phyloP scores from a whole-genome alignment of 2,888 invertebrate species.

The Trissolcus japonicus region DNA sequence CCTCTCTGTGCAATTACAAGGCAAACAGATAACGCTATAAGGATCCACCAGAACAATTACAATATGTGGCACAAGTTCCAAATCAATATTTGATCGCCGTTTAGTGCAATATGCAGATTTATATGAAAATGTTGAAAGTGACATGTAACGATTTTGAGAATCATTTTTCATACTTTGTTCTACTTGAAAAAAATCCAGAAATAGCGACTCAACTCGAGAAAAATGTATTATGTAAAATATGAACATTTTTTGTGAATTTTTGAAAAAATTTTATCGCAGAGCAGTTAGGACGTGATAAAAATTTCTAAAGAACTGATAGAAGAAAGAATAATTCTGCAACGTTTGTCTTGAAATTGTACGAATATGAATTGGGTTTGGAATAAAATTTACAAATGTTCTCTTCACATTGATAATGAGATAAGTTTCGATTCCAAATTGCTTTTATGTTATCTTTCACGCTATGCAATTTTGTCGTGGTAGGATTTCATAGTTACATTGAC shows the following conservation, averaged over 20 bases:
- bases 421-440: constrained; percentile 34
- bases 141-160: constrained; percentile 13
- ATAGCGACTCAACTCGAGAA: not conserved
- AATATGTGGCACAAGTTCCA: constrained; percentile 17
- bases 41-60: constrained; percentile 4
- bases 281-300: too few relatives aligned
- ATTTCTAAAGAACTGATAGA: too few relatives aligned
- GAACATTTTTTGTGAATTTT: too few relatives aligned
- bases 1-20: too few relatives aligned
- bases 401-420: constrained; percentile 22
- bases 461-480: constrained; percentile 49
- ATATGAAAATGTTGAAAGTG: constrained; percentile 12
- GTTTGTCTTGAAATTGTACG: too few relatives aligned
- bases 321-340: too few relatives aligned
- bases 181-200: not conserved
- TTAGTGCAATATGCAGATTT: constrained; percentile 22
- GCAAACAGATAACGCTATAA: too few relatives aligned
- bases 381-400: not conserved
- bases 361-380: too few relatives aligned
- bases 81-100: constrained; percentile 33
- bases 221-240: too few relatives aligned
- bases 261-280: too few relatives aligned
- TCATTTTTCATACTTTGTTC: constrained; percentile 26
- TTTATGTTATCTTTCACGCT: constrained; percentile 42
- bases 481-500: constrained; percentile 60